phyloP scores from a whole-genome alignment of 2,113 vertebrate genomes.

The Aramus guarauna region DNA sequence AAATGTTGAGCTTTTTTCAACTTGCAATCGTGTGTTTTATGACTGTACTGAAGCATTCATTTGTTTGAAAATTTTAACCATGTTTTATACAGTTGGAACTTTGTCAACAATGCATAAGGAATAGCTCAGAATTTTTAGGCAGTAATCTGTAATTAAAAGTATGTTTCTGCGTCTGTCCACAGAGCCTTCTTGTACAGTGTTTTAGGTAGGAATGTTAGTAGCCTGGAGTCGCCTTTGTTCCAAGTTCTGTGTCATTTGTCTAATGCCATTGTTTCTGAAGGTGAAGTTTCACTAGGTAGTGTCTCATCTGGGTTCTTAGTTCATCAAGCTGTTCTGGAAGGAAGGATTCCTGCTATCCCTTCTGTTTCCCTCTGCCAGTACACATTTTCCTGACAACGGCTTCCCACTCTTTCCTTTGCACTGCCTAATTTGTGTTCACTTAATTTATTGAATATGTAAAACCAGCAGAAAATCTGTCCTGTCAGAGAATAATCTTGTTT shows the following conservation, averaged over 20 bases:
- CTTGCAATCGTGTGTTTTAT: not conserved
- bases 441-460: not conserved
- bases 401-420: not conserved
- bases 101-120: not conserved
- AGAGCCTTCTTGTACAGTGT: not conserved
- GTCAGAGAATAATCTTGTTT: not conserved
- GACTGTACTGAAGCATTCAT: not conserved
- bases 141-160: not conserved
- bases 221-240: not conserved
- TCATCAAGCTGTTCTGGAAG: not conserved
- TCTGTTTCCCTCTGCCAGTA: not conserved
- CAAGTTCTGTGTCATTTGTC: not conserved
- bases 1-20: not conserved
- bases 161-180: not conserved
- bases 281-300: not conserved
- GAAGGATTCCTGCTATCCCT: not conserved
- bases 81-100: not conserved
- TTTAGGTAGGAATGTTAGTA: not conserved
- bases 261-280: not conserved
- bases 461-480: not conserved
- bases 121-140: not conserved
- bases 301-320: not conserved
- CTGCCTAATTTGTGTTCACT: not conserved
- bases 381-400: fast-evolving
- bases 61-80: not conserved